Evolutionary conservation across 2,888 invertebrate genomes (phyloP), one percentile per base, ranked within the genome.

Genomic region (Caenorhabditis panamensis): DNA sequence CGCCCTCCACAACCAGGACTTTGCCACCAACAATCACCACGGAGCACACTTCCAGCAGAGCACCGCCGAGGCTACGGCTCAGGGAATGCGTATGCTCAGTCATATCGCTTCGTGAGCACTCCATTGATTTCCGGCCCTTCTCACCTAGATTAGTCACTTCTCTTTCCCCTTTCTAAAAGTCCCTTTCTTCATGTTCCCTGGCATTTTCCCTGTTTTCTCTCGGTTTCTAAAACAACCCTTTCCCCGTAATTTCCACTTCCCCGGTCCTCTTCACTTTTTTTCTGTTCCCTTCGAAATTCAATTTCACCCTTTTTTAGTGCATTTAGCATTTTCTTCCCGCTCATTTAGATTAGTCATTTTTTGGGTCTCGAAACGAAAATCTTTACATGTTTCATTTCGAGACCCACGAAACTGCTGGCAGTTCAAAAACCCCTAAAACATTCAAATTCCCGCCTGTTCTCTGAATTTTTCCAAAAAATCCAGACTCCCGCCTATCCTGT

Each of bases 61-160:
- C 16, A 31, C 73, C 11, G 73, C 66, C 51, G 73, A 73, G 49
- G 73, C 73, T 8, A 64, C 73, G 2, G 73, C 63, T 49, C 64
- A 66, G 13, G 73, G 73, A 64, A 73, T 73, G 73, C 28, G 73
- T n/a, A 73, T 73, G 73, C 73, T 73, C 22, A 73, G 64, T 28
- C 64, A 73, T 31, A 73, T 73, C 44, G 73, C 73, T 3, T 73
- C 73, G 18, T 71, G 37, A 61, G 5, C 11, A 1, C 11, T 64
- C 20, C 9, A 6, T 44, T 44, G 20, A 5, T 36, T 63, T 31
- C n/a, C 49, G 4, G 31, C 9, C 9, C 31, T 31, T 13, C 41
- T 13, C 41, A 47, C 9, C 47, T 18, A 47, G 47, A 47, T 18
- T 47, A 47, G 47, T 47, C 47, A 47, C 5, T n/a, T 47, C 9